Evolutionary conservation across 2,888 invertebrate species (phyloP).

Genomic region (Buathra laborator): DNA sequence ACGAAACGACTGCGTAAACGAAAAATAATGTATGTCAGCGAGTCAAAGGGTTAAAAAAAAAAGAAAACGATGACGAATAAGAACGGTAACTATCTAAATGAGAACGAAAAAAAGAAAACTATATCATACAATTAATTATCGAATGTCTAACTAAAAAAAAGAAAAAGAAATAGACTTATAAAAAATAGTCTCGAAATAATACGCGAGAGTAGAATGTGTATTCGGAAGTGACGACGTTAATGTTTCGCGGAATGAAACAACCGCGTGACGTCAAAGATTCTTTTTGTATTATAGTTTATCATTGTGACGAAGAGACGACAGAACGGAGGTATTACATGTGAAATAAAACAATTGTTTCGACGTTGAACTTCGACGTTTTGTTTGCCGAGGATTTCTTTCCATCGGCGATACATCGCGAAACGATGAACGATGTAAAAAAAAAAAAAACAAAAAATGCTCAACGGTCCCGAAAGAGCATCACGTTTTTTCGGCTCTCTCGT

Average conservation of each 20-base stretch:
- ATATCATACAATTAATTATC: slow-evolving; percentile 69
- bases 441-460: neutral
- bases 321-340: slow-evolving; percentile 69
- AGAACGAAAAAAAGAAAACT: slow-evolving; percentile 48
- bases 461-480: neutral
- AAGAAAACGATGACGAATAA: slow-evolving; percentile 31
- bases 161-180: neutral
- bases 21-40: neutral
- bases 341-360: slow-evolving; percentile 81
- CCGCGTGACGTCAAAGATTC: slow-evolving; percentile 55
- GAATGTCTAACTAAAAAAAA: slow-evolving; percentile 65
- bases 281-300: slow-evolving; percentile 80
- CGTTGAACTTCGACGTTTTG: slow-evolving; percentile 72
- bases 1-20: neutral
- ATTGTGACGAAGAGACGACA: slow-evolving; percentile 63
- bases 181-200: slow-evolving; percentile 34
- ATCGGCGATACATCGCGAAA: slow-evolving; percentile 19
- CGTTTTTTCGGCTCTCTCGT: slow-evolving; percentile 52
- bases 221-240: slow-evolving; percentile 44
- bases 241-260: slow-evolving; percentile 38
- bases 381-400: neutral
- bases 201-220: slow-evolving; percentile 35
- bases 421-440: neutral
- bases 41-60: neutral
- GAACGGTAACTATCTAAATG: slow-evolving; percentile 1